Percentiles rank a stretch among this genome's conserved stretches.
phyloP scores from a whole-genome alignment of 1,140 invertebrate genomes.

The Aphelenchoides besseyi region DNA sequence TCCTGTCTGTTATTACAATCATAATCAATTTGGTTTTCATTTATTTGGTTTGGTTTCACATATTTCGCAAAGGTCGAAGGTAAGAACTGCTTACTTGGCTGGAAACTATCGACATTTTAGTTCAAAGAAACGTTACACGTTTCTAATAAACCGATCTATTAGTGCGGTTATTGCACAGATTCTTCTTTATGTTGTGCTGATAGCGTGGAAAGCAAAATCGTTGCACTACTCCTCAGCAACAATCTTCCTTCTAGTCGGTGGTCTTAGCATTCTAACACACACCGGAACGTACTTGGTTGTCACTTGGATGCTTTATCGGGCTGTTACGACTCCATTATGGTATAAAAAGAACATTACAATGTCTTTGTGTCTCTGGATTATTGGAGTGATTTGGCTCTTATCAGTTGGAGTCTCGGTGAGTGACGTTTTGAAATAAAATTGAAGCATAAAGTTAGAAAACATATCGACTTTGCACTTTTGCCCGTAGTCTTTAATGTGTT shows the following conservation, averaged over 20 bases:
- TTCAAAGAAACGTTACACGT: conserved; percentile 46
- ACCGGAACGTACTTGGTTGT: conserved; percentile 41
- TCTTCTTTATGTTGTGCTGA: conserved; percentile 48
- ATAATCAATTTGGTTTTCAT: conserved; percentile 39
- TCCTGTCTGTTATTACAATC: conserved; percentile 42
- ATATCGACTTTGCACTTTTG: neutral
- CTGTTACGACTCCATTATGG: conserved; percentile 43
- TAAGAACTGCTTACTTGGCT: neutral
- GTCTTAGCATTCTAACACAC: conserved; percentile 16
- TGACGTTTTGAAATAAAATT: conserved; percentile 2
- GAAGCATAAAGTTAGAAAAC: neutral
- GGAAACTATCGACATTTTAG: conserved; percentile 31
- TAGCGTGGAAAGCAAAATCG: conserved; percentile 40
- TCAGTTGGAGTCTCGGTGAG: conserved; percentile 28
- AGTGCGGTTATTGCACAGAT: conserved; percentile 39
- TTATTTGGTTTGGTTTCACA: conserved; percentile 5
- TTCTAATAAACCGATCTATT: conserved; percentile 41
- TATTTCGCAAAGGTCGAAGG: conserved; percentile 20
- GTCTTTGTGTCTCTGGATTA: conserved; percentile 29
- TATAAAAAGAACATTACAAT: conserved; percentile 42
- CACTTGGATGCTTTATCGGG: conserved; percentile 41
- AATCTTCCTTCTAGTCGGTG: conserved; percentile 43
- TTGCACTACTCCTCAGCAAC: conserved; percentile 44
- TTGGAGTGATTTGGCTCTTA: conserved; percentile 34
- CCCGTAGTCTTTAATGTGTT: too few relatives aligned